Base-by-base conservation (phyloP, 2,113 vertebrate genomes). In the Ovibos moschatus region DNA sequence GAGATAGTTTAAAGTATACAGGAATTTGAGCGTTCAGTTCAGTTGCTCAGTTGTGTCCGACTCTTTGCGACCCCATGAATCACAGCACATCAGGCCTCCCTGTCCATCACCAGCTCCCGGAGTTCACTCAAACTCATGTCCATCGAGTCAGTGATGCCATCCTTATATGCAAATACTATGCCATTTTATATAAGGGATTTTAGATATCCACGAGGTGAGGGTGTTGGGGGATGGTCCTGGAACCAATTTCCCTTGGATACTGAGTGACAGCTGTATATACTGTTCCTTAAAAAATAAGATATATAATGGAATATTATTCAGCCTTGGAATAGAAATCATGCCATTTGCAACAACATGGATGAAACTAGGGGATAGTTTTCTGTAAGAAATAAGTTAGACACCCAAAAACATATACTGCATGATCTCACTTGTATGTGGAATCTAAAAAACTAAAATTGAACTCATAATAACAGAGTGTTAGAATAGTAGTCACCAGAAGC, bases 301-400 rank as follows among this genome's bases (percentile, higher is more conserved):
- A 67, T 11, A 83, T 11, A 14, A 27, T 40, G 47, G 47, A 88
- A 45, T 94, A 88, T 82, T 82, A 87, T 47, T 67, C 58, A 82
- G 76, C 47, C 55, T 53, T 87, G 62, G 76, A 79, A 87, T 36
- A 36, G 47, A 82, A 67, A 55, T 45, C 30, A 23, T 50, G 30
- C 23, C 30, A 78, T 87, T 93, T 76, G 64, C 43, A 87, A 60
- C 25, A 60, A 78, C 5, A 51, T 57, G 40, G 33, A 51, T 60
- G 27, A 87, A 58, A 27, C 83, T 30, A 47, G 74, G 78, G 40
- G 21, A 50, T 40, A 33, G 5, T 78, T 76, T 93, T 85, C 6
- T 60, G 51, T 51, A n/a, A 60, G 55, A 86, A 78, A 78, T 87
- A 93, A 93, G 25, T 55, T 43, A 76, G 53, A 43, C 33, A 94